Evolutionary conservation across 2,797 vertebrate genomes (phyloP), one percentile per base, ranked within the genome.

Genomic region (Cynodonichthys magdalenae): DNA sequence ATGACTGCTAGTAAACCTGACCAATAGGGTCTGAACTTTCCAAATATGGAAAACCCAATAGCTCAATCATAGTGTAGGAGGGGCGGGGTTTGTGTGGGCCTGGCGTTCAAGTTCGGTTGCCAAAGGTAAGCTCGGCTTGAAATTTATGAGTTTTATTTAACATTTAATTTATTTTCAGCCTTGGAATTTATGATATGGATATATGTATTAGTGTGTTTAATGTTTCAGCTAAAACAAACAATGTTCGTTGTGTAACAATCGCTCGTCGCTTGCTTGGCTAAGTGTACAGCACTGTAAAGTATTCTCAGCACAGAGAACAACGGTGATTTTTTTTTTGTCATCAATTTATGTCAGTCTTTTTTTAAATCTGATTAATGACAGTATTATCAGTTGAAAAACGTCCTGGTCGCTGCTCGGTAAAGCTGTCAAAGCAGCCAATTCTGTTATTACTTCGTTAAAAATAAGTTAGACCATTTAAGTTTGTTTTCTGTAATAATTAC

Each of bases 131-230:
- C 76, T 58, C 69, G 89, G 71, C 71, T 89, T 78, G 64, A 73
- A 80, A 89, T 82, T 83, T 86, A 71, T 87, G 80, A 90, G 76
- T 92, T 93, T 91, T 84, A 15, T 87, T 76, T 83, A 53, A 77
- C 58, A 77, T 75, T 49, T 75, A 69, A 71, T 80, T 49, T 70
- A 63, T 79, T 79, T 31, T 56, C 62, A 7, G 29, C 14, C 1
- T 11, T 75, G 12, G 69, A 49, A 58, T 67, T 67, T 29, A 36
- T 34, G 31, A 0, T 29, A 20, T 0, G 55, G 47, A 46, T 6
- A 15, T 41, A 14, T 31, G 49, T 41, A 24, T 18, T 20, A 28
- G 29, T 18, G 27, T 42, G 9, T 44, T 34, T n/a, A 5, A 17
- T 42, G 10, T 75, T 54, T 53, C 19, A 42, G 52, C 49, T 59